A percentile compares a stretch with the other conserved stretches of the same genome.
These are phyloP conservation scores for Trididemnum nubilum DNA, from an alignment of 23 tunicate species.

Conservation along the genomic window DNA sequence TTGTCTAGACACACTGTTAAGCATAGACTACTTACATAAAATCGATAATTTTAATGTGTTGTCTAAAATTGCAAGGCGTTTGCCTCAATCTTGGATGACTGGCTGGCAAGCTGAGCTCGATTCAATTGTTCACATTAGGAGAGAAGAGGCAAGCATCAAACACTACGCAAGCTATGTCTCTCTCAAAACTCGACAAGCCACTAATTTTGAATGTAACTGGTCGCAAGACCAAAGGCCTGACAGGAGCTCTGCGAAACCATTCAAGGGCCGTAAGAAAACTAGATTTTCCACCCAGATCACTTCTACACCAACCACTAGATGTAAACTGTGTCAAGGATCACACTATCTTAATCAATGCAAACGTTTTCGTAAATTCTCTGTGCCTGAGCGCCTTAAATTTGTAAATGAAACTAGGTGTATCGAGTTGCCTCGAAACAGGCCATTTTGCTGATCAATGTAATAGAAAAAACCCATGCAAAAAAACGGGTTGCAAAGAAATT, in stretches of 20 bases:
- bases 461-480: slow-evolving; percentile 34
- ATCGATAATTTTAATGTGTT: slow-evolving; percentile 20
- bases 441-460: slow-evolving; percentile 27
- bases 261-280: neutral
- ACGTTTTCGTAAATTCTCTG: slow-evolving; percentile 1
- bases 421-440: slow-evolving; percentile 26
- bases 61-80: slow-evolving; percentile 12
- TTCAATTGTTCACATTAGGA: neutral
- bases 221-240: neutral
- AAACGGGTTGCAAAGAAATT: slow-evolving; percentile 32
- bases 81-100: neutral
- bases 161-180: slow-evolving; percentile 9
- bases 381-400: neutral
- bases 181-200: slow-evolving; percentile 1
- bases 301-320: neutral
- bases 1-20: slow-evolving; percentile 12
- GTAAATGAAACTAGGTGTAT: neutral
- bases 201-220: slow-evolving; percentile 17
- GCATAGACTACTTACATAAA: too few relatives aligned
- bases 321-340: neutral
- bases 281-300: neutral
- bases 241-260: neutral
- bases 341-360: slow-evolving; percentile 9
- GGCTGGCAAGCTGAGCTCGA: slow-evolving; percentile 24
- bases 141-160: slow-evolving; percentile 16